Evolutionary conservation across 2,113 vertebrate genomes (phyloP), one percentile per base, ranked within the genome.

Genomic region (Dasyornis broadbenti): DNA sequence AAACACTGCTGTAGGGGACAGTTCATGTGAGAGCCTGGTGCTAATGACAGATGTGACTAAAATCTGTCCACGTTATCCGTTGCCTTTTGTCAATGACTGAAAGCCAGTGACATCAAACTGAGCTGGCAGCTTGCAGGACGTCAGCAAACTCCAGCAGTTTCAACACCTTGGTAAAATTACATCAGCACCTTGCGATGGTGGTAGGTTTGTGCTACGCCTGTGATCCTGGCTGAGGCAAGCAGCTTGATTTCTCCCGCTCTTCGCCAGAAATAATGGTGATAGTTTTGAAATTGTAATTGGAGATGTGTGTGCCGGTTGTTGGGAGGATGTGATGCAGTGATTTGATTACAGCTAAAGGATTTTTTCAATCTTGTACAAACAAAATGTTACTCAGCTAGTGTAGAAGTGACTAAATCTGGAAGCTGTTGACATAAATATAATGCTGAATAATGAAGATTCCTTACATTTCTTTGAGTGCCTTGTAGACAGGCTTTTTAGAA

Each of bases 361-460:
- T 94, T 92, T 86, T 86, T 86, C 70, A 11, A 9, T 89, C 70
- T 82, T 57, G 37, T 77, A 52, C 59, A 93, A 94, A 89, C 76
- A 73, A 93, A 81, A 75, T 56, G 82, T 92, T 93, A 92, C 65
- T 79, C 91, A 85, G 82, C 84, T 86, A 54, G 70, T 47, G 39
- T 45, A 73, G 87, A 92, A 93, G 85, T 86, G 15, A 78, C 92
- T 95, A 89, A 89, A 85, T 89, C 69, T 89, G 89, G 78, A 94
- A 91, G 42, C 57, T 83, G 20, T 64, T 91, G 75, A 89, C 92
- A 86, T 84, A 82, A 87, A 52, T 53, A 47, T 79, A 85, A 76
- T 92, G 96, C 94, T 93, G 94, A 95, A 90, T 95, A 94, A 83
- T 83, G 76, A 92, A 84, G 64, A 89, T 96, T 86, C 82, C 89